phyloP scores from a whole-genome alignment of 2,888 invertebrate species.

The Penaeus monodon region DNA sequence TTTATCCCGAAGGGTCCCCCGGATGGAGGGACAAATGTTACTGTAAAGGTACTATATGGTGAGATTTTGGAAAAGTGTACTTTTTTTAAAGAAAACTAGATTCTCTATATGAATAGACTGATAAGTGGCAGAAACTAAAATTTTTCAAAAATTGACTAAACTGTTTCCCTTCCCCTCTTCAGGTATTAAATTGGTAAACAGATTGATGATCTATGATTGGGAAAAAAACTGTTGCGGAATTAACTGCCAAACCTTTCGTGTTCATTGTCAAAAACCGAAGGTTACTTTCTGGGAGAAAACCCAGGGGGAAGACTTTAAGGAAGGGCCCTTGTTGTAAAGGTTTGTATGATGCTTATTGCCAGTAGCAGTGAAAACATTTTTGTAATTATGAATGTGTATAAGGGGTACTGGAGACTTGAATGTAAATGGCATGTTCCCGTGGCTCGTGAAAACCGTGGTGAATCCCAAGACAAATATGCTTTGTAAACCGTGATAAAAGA shows the following conservation, averaged over 20 bases:
- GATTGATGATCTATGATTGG: slow-evolving; percentile 85
- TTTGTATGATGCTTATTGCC: slow-evolving; percentile 68
- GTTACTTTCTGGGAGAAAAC: slow-evolving; percentile 92
- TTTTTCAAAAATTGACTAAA: neutral
- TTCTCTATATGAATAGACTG: too few relatives aligned
- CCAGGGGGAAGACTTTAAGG: slow-evolving; percentile 84
- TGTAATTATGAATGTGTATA: neutral
- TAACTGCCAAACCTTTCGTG: slow-evolving; percentile 88
- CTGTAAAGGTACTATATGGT: slow-evolving; percentile 76
- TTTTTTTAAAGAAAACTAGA: too few relatives aligned
- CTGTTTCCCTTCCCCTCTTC: slow-evolving; percentile 5
- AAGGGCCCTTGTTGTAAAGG: slow-evolving; percentile 90
- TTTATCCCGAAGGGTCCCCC: slow-evolving; percentile 88
- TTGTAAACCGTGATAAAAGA: slow-evolving; percentile 89
- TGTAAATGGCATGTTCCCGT: slow-evolving; percentile 24
- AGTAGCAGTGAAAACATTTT: neutral
- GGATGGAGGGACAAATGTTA: slow-evolving; percentile 96
- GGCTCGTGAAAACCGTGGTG: slow-evolving; percentile 78
- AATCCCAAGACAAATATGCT: slow-evolving; percentile 86
- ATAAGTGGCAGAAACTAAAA: too few relatives aligned
- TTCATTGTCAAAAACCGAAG: slow-evolving; percentile 87
- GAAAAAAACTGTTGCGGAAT: slow-evolving; percentile 94
- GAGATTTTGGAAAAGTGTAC: neutral
- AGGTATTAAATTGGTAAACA: slow-evolving; percentile 96
- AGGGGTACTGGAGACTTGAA: neutral